phyloP scores from a whole-genome alignment of 2,113 vertebrate species.

The Ahaetulla prasina region DNA sequence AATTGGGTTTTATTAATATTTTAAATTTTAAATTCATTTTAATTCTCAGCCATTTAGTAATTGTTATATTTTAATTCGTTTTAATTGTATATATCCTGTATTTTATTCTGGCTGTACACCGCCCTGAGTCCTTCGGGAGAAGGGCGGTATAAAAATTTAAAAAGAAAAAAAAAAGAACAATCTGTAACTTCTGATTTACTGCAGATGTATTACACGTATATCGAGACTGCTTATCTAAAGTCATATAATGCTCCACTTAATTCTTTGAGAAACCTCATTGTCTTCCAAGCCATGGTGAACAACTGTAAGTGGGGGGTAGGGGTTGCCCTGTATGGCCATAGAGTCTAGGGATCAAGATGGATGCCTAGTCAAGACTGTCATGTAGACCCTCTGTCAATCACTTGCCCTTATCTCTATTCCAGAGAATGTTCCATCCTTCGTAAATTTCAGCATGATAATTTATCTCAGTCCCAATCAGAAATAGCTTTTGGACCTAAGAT shows the following conservation, averaged over 20 bases:
- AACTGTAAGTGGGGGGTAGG: constrained; percentile 42
- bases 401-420: constrained; percentile 22
- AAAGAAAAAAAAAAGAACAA: too few species aligned
- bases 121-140: too few species aligned
- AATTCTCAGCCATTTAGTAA: too few species aligned
- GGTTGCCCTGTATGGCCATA: constrained; percentile 39
- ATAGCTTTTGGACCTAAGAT: background rate
- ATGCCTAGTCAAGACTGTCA: constrained; percentile 33
- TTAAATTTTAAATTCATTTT: too few species aligned
- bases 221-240: constrained; percentile 64
- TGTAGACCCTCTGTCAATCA: constrained; percentile 8
- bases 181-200: constrained; percentile 57
- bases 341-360: background rate
- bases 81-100: too few species aligned
- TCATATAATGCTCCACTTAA: constrained; percentile 45
- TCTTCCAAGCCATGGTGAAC: constrained; percentile 49
- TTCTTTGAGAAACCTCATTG: constrained; percentile 28
- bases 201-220: constrained; percentile 54
- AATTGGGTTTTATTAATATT: too few species aligned
- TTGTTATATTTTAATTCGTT: too few species aligned
- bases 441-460: constrained; percentile 31
- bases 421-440: constrained; percentile 38
- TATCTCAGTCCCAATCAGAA: background rate
- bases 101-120: too few species aligned
- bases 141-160: too few species aligned